Percentiles rank a stretch among this genome's conserved stretches.
Evolutionary conservation across 2,797 vertebrate species (phyloP).

Genomic region (Danio choprae): DNA sequence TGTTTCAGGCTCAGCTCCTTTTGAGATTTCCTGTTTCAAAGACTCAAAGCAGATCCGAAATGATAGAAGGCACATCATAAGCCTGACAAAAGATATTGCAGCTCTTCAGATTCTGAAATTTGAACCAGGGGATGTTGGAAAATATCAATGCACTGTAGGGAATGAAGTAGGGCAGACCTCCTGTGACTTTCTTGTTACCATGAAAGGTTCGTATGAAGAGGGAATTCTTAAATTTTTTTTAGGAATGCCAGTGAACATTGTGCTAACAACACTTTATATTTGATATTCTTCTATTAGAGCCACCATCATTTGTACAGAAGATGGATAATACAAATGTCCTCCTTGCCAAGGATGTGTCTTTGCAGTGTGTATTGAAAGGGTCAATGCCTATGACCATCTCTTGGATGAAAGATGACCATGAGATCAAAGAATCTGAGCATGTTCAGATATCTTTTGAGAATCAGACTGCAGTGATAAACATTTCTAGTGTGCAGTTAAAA

Average conservation of each 20-base stretch:
- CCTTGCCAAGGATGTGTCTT: conserved; percentile 84
- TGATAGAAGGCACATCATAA: conserved; percentile 92
- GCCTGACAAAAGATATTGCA: conserved; percentile 83
- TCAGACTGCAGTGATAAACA: conserved; percentile 83
- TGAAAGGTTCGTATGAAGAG: conserved; percentile 90
- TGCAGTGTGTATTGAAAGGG: conserved; percentile 90
- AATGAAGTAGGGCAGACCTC: conserved; percentile 91
- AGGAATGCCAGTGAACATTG: conserved; percentile 28
- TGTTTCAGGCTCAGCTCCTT: conserved; percentile 89
- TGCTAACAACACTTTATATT: conserved; percentile 29
- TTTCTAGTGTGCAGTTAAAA: conserved; percentile 86
- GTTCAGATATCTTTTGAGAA: conserved; percentile 90
- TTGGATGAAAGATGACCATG: conserved; percentile 95
- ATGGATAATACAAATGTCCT: conserved; percentile 88
- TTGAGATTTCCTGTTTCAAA: conserved; percentile 92
- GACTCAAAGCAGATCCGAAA: conserved; percentile 88
- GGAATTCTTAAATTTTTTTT: not conserved
- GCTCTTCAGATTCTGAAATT: conserved; percentile 89
- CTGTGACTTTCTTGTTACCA: conserved; percentile 85
- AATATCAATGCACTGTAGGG: conserved; percentile 90
- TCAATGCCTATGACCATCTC: conserved; percentile 89
- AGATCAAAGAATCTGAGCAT: conserved; percentile 89
- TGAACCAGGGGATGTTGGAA: conserved; percentile 85
- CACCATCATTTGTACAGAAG: conserved; percentile 91
- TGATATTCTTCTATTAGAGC: conserved; percentile 79